Evolutionary conservation across 2,113 vertebrate species (phyloP).

Genomic region (Coreoperca whiteheadi): DNA sequence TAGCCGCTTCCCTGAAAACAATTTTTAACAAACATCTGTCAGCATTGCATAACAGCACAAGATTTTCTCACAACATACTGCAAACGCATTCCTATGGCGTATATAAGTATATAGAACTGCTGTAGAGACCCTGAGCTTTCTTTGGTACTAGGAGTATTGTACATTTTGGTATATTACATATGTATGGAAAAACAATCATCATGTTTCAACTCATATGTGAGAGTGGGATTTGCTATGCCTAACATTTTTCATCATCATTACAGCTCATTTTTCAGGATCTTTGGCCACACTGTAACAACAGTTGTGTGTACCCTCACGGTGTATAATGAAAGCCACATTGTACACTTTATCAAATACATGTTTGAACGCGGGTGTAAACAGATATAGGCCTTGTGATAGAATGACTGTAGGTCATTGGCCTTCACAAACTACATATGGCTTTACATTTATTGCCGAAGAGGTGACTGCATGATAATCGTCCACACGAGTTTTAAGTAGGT

Average conservation of each 20-base stretch:
- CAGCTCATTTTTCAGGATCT: not conserved
- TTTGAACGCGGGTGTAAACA: not conserved
- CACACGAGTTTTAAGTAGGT: not conserved
- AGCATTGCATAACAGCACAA: not conserved
- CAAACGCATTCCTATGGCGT: not conserved
- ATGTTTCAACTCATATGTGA: not conserved
- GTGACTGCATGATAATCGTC: not conserved
- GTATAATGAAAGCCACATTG: not conserved
- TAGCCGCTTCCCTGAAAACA: slow-evolving; percentile 13
- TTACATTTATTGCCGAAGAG: not conserved
- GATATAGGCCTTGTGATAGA: not conserved
- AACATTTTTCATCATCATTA: not conserved
- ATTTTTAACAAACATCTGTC: not conserved
- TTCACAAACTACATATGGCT: not conserved
- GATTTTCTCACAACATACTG: not conserved
- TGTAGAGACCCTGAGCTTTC: no score
- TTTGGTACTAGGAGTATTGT: not conserved
- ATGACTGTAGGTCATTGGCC: not conserved
- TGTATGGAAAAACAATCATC: no score
- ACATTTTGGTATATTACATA: no score
- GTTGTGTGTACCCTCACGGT: not conserved
- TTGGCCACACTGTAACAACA: not conserved
- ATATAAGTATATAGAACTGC: no score
- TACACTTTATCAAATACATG: not conserved
- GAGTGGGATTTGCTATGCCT: not conserved